Evolutionary conservation across 2,888 invertebrate species (phyloP).

Genomic region (Acleris holmiana): DNA sequence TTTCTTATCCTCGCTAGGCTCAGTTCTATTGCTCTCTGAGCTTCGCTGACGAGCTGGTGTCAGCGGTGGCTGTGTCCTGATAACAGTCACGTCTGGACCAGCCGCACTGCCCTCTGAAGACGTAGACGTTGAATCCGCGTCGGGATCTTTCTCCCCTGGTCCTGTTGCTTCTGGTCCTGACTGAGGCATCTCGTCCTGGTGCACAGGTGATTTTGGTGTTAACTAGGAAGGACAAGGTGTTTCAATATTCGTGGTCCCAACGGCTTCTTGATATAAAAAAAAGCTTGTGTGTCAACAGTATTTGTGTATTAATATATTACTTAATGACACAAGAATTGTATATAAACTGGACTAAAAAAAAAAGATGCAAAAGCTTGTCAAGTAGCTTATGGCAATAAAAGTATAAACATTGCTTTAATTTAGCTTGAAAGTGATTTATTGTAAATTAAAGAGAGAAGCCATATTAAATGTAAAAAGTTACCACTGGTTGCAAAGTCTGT

Average conservation of each 20-base stretch:
- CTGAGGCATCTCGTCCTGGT: constrained; percentile 73
- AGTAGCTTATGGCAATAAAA: not conserved
- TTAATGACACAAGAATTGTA: not conserved
- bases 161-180: constrained; percentile 67
- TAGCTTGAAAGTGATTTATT: not conserved
- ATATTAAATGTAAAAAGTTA: constrained; percentile 12
- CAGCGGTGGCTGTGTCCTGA: constrained; percentile 62
- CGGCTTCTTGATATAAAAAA: not conserved
- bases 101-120: constrained; percentile 71
- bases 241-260: constrained; percentile 11
- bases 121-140: constrained; percentile 67
- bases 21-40: constrained; percentile 82
- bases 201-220: constrained; percentile 35
- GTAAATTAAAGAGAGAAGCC: not conserved
- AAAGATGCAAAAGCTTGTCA: not conserved
- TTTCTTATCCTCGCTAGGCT: constrained; percentile 79
- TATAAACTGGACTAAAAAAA: not conserved
- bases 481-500: constrained; percentile 34
- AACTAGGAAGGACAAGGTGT: constrained; percentile 26
- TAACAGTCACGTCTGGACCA: constrained; percentile 72
- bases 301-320: not conserved
- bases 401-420: not conserved
- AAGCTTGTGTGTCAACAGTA: not conserved
- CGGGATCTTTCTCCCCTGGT: constrained; percentile 61
- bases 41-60: constrained; percentile 79